Evolutionary conservation across 1,140 invertebrate species (phyloP), one percentile per base, ranked within the genome.

Genomic region (Platyscapa corneri): DNA sequence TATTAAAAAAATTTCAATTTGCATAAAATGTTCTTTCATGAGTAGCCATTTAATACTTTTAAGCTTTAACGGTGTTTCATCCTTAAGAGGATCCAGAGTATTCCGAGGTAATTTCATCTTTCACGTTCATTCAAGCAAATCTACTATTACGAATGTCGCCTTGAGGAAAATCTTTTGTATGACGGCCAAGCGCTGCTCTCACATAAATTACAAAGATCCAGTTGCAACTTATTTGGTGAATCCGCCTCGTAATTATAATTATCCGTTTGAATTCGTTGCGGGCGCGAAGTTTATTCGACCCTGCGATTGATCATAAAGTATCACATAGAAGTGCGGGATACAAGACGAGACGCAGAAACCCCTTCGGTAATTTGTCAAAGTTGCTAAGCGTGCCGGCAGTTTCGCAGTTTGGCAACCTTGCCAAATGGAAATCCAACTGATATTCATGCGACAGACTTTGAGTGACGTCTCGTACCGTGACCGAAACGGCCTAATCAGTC

Each of bases 351-450:
- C 60, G 42, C 18, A 14, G 20, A 67, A 53, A 70, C 67, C 56
- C 76, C 49, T 70, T 84, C 32, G 67, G 77, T 80, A 85, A 85
- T 85, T 85, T 85, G 67, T 85, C 83, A 85, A 85, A 85, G 83
- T 75, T 60, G 12, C 82, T 16, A 37, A 65, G 74, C 39, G 70
- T 30, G 30, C 30, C 39, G 39, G 30, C 12, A 53, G 46, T 81
- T 70, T 81, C 37, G 46, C 27, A 46, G 30, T 72, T 82, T 82
- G 79, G 79, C 79, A 82, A 65, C 65, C 23, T 70, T 82, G 70
- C 72, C 53, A 83, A 82, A 83, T 74, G 72, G 82, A 83, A 65
- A 83, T 83, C 53, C 72, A 32, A 65, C 30, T 34, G 72, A 76
- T 56, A 82, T 67, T 67, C 72, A 30, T 37, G n/a, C 23, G 20